Conservation (phyloP, 35 echinoderm and acorn worm genomes). For the Eucidaris tribuloides region DNA sequence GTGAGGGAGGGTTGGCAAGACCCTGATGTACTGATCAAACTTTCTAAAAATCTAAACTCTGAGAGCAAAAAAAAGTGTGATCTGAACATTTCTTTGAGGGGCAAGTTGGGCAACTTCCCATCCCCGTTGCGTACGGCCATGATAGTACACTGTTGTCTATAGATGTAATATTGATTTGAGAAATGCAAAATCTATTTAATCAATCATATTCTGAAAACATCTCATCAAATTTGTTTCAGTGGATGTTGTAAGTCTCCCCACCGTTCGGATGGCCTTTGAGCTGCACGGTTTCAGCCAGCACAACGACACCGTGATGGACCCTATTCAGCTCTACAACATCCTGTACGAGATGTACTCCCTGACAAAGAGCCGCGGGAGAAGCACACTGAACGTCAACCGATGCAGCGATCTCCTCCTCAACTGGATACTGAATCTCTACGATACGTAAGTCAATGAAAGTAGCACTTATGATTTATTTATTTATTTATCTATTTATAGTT, state of each 20-base stretch:
- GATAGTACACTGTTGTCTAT: background rate
- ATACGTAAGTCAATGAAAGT: constrained; percentile 48
- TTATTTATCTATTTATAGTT: too few species aligned
- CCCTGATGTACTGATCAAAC: too few species aligned
- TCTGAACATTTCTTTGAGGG: background rate
- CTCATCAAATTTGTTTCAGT: constrained; percentile 39
- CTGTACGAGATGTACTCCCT: constrained; percentile 63
- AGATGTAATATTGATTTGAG: background rate
- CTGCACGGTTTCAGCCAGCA: constrained; percentile 32
- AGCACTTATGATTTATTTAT: background rate
- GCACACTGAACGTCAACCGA: constrained; percentile 30
- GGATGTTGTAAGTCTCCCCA: constrained; percentile 57
- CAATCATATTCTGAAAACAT: too few species aligned
- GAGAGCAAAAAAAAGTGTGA: background rate
- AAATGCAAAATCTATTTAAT: background rate
- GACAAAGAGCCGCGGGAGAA: constrained; percentile 31
- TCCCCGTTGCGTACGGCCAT: background rate
- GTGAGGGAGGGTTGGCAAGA: too few species aligned
- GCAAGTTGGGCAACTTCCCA: background rate
- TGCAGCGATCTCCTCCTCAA: constrained; percentile 72
- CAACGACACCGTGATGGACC: constrained; percentile 70
- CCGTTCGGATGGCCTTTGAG: constrained; percentile 56
- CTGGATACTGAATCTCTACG: constrained; percentile 93
- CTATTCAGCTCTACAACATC: constrained; percentile 44
- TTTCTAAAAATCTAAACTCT: too few species aligned